Conservation (phyloP, 2,113 vertebrate species). For the Ondatra zibethicus region DNA sequence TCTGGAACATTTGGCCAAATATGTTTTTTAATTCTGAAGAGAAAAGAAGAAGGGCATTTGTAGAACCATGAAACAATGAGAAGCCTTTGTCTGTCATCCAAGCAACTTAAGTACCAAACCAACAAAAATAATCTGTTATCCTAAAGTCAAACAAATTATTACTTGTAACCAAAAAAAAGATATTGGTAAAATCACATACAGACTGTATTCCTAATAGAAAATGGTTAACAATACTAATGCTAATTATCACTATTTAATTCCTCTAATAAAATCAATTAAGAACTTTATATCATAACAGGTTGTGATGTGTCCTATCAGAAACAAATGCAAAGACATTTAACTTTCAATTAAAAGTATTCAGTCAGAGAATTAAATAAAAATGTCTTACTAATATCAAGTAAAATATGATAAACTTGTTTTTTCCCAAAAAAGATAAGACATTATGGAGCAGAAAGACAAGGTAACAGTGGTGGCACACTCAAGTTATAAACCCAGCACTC, state of each 20-base stretch:
- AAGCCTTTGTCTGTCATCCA: not conserved
- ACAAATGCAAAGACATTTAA: not conserved
- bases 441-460: not conserved
- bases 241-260: not conserved
- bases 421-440: not conserved
- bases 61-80: not conserved
- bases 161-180: not conserved
- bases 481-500: not conserved
- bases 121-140: not conserved
- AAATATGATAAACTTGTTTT: not conserved
- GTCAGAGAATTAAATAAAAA: not conserved
- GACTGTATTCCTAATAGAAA: not conserved
- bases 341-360: conserved; percentile 6
- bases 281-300: not conserved
- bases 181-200: not conserved
- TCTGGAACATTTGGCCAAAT: conserved; percentile 97
- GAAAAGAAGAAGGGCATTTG: conserved; percentile 8
- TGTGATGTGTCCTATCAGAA: not conserved
- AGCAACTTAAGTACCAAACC: conserved; percentile 21
- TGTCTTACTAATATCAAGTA: not conserved
- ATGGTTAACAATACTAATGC: not conserved
- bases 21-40: conserved; percentile 92
- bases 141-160: not conserved
- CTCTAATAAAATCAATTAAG: not conserved
- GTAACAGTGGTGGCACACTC: not conserved